Base-by-base conservation (phyloP, 2,113 vertebrate species). In the Epinephelus lanceolatus region DNA sequence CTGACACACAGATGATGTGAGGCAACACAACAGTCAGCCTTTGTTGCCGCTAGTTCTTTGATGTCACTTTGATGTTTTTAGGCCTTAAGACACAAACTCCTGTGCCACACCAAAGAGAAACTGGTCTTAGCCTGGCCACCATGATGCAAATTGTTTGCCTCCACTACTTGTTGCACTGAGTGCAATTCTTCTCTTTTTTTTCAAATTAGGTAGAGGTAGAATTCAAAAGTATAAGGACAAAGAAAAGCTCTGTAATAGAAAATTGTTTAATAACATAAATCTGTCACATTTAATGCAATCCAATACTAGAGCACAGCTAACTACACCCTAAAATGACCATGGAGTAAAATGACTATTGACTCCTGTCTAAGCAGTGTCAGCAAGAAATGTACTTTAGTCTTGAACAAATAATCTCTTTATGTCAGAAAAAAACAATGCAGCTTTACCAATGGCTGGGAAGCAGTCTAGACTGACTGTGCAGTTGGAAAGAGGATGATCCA, bases 391-490 rank as follows among this genome's bases (percentile, higher is more conserved):
- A 9, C 47, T 60, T 68, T 13, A 67, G n/a, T 13, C 55, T 51
- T 52, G 51, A 57, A 55, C 70, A 72, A 76, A 62, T 75, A 65
- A 82, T 81, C 80, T 61, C 69, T 52, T 55, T 70, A 40, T 37
- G 75, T 66, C 21, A 19, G 27, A 75, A 51, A 21, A 70, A 65
- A 51, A 83, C 23, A 85, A 83, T 57, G 14, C 17, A 71, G 71
- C 60, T 76, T 68, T 55, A 75, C n/a, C 17, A 37, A 57, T 25
- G 37, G 52, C 74, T 77, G 73, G 75, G 60, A 78, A 76, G 51
- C 67, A 52, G 87, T 91, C 84, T 89, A 83, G 78, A 87, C 88
- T 81, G 45, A 77, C 81, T 85, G 83, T 76, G 72, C 53, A 84
- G 51, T 62, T 61, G n/a, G 61, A 70, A 33, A 70, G 69, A 71